Base-by-base conservation (phyloP, 35 echinoderm and acorn worm genomes). In the Ptychodera flava region DNA sequence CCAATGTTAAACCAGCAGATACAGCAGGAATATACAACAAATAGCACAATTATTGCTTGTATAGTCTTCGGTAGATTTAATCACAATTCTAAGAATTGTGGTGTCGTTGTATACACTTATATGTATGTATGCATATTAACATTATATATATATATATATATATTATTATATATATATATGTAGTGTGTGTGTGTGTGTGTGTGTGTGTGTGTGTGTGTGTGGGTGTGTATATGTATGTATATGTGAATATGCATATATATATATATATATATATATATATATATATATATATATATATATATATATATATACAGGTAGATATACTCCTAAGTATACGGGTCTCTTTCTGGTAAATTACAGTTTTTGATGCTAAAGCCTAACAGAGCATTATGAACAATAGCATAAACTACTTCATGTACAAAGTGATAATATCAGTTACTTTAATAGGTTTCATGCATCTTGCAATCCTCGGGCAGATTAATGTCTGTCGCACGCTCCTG, bases 91-190 rank as follows among this genome's bases (percentile, higher is more conserved):
- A 64, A 12, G 22, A 12, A 64, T 64, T 12, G 6, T 12, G 6
- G 22, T 64, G 22, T 64, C 6, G 6, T 12, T 64, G 22, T 64
- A 64, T 64, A 64, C 22, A 64, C 22, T 12, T 64, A 64, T 64
- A 64, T 64, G 22, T 64, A 64, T 64, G 22, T 64, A 64, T 64
- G 22, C 22, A 64, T 64, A 64, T 64, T 12, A 64, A 12, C 22
- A 12, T 12, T 64, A 64, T 64, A 64, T 64, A 6, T 12, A 64
- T 82, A 12, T 30, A 88, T 33, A 1, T 88, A 52, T 31, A 91
- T 91, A 45, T 91, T 89, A 37, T 93, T 97, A 81, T 97, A 91
- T 93, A 38, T 15, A 82, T 36, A 28, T 45, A 22, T 64, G 45
- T 64, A 64, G 22, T 64, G 45, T 64, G 22, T 64, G 6, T 64